Base-by-base conservation (phyloP, 1,140 invertebrate genomes). In the Brachionus asplanchnoidis region DNA sequence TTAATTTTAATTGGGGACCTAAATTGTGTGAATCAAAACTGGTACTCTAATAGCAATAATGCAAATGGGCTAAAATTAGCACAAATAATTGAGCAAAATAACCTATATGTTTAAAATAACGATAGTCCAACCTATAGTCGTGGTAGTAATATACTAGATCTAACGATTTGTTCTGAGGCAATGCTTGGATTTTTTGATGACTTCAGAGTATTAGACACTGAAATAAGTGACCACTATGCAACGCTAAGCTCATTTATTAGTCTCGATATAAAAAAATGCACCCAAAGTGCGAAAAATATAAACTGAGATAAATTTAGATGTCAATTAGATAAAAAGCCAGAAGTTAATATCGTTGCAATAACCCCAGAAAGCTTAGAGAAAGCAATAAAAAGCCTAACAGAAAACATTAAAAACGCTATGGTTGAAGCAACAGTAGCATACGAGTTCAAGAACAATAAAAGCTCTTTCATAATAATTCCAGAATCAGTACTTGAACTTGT, bases 91-190 rank as follows among this genome's bases (percentile, higher is more conserved):
- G 68, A 73, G 36, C 28, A 73, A 17, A 32, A 73, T 17, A 73
- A 73, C 68, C 68, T 73, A 73, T 73, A 28, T 73, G 68, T 73
- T 17, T 40, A 42, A 73, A 73, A 73, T 40, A 73, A 73, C 68
- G 50, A 20, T 56, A 56, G 50, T 56, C 50, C 50, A 56, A 56
- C 50, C 50, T 56, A n/a, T 56, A 56, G 50, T 56, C 50, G 50
- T 56, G 50, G 50, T 56, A 56, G n/a, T 56, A 56, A 56, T 56
- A 56, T 56, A 56, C 12, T 56, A 56, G 17, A 56, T 56, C n/a
- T 56, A 56, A 56, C 50, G 17, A 56, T 56, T 56, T 56, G 14
- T 56, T 56, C 50, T 56, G 50, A 56, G n/a, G 50, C 50, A 56
- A 56, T 56, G 50, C 50, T 56, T 56, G 50, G 50, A 56, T 20